Base-by-base conservation (phyloP, 1,140 invertebrate species). In the Ceratitis capitata region DNA sequence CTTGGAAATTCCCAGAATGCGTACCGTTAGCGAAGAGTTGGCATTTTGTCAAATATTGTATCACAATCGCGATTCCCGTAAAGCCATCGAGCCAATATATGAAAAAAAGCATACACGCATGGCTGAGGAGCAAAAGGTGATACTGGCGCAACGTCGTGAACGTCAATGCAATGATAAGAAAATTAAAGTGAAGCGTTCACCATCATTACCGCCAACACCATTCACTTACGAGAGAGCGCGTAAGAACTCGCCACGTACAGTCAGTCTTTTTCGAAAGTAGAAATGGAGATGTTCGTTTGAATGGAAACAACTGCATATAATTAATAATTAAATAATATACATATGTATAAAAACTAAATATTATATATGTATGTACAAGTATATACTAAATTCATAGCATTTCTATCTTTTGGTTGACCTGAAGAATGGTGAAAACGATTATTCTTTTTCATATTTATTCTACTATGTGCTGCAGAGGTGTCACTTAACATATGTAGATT, bases 61-160 rank as follows among this genome's bases (percentile, higher is more conserved):
- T 26, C 69, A 78, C 12, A 78, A 45, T 19, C 69, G 39, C 9
- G 39, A 78, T 12, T 45, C 69, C 3, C 69, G 69, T n/a, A 42
- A 78, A 45, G 69, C 19, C n/a, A 78, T 78, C 39, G 69, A 78
- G 23, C 69, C 69, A n/a, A 42, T 78, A n/a, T 47, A 78, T 78
- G 69, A 42, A 10, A 5, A 10, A 5, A 78, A 78, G n/a, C 3
- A 9, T 26, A 78, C 32, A 10, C 39, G 39, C 23, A n/a, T 35
- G 32, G 39, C 32, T 9, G 32, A 47, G 42, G 69, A 42, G n/a
- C 42, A 9, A 78, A 16, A 42, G 12, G 45, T 9, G 5, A n/a
- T 26, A 19, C 69, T 23, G n/a, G 69, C n/a, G 32, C 7, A 23
- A 3, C 10, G 16, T 9, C 35, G 39, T 45, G 29, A 45, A 23